Evolutionary conservation across 2,113 vertebrate species (phyloP).

Genomic region (Ceyx margarethae): DNA sequence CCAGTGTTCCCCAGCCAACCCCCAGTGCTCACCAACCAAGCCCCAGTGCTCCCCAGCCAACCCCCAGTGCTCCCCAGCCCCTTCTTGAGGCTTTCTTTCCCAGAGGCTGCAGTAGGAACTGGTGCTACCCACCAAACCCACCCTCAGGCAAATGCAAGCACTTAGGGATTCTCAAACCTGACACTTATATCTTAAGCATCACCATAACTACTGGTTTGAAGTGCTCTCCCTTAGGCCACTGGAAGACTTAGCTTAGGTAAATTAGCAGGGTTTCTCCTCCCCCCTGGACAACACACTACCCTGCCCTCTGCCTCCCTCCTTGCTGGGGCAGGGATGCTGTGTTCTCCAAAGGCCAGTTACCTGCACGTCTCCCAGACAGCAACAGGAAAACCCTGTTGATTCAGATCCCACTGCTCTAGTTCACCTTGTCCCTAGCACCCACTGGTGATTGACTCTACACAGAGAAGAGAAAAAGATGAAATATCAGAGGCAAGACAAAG

Average conservation of each 20-base stretch:
- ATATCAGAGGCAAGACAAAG: not conserved
- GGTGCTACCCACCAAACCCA: not conserved
- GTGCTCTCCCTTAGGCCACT: not conserved
- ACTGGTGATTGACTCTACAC: not conserved
- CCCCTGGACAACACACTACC: not conserved
- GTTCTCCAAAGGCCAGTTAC: not conserved
- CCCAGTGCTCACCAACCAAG: too few relatives aligned
- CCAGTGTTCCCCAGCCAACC: too few relatives aligned
- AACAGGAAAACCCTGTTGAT: not conserved
- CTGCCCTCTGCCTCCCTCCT: not conserved
- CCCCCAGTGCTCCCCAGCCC: not conserved
- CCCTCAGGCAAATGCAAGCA: not conserved
- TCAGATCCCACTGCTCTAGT: not conserved
- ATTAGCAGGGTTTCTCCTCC: not conserved
- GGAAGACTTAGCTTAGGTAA: not conserved
- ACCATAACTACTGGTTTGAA: not conserved
- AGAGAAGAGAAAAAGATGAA: not conserved
- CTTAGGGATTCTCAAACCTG: not conserved
- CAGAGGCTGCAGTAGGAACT: not conserved
- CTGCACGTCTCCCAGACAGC: not conserved
- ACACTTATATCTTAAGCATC: not conserved
- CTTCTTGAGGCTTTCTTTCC: not conserved
- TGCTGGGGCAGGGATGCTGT: not conserved
- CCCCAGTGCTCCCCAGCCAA: not conserved
- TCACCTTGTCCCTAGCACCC: not conserved